A percentile compares a stretch with the other conserved stretches of the same genome.
These are phyloP conservation scores for Oreortyx pictus DNA, from an alignment of 2,797 vertebrate genomes.

Conservation along the genomic window DNA sequence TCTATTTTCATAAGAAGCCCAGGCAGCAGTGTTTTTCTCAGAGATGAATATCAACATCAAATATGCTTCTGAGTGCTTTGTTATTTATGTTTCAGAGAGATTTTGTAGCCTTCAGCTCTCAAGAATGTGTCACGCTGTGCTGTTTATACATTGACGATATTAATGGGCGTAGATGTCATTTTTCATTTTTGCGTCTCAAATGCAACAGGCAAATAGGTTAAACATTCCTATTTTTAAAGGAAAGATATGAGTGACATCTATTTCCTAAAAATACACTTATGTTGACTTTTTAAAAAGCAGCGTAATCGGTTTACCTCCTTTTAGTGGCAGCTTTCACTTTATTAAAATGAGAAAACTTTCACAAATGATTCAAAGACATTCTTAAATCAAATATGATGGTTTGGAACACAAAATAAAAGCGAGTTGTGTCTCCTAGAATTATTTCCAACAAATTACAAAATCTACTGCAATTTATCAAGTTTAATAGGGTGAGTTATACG, in stretches of 20 bases:
- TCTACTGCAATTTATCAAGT: neutral
- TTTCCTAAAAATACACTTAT: conserved; percentile 73
- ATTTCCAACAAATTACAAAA: conserved; percentile 22
- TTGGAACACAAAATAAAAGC: conserved; percentile 25
- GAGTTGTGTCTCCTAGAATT: neutral
- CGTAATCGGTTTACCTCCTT: conserved; percentile 48
- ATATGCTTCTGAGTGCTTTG: conserved; percentile 99
- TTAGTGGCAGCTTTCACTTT: conserved; percentile 33
- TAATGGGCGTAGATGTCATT: conserved; percentile 96
- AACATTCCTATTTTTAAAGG: conserved; percentile 84
- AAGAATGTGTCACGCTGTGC: conserved; percentile 98
- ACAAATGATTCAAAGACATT: conserved; percentile 30
- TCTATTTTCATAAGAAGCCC: conserved; percentile 98
- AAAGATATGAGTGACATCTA: conserved; percentile 79
- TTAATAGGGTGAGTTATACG: conserved; percentile 32
- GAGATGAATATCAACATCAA: conserved; percentile 99
- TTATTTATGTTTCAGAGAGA: conserved; percentile 97
- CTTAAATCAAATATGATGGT: neutral
- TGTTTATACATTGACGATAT: conserved; percentile 98
- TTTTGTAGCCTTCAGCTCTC: conserved; percentile 90
- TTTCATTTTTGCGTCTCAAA: conserved; percentile 92
- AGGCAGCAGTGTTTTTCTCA: conserved; percentile 91
- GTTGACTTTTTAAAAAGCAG: conserved; percentile 68
- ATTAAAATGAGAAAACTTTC: conserved; percentile 27
- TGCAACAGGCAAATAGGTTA: conserved; percentile 93